Base-by-base conservation (phyloP, 2,113 vertebrate genomes). In the Ceyx margarethae region DNA sequence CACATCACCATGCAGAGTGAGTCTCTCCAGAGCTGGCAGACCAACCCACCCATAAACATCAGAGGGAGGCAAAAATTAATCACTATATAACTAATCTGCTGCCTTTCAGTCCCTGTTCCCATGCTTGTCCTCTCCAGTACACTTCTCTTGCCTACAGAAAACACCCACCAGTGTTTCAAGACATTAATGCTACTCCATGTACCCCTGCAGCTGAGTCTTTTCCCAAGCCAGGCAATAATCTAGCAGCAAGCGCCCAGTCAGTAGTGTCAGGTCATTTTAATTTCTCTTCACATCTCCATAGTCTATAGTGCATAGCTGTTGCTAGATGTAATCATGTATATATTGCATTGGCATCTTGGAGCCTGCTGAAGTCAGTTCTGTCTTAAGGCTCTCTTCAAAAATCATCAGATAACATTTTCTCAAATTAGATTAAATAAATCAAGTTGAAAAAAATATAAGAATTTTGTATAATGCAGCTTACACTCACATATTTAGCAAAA, bases 321-420 rank as follows among this genome's bases (percentile, higher is more conserved):
- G 73, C 81, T 19, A 33, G 72, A 92, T 81, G 91, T n/a, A 89
- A 87, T 94, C 89, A 61, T 50, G 60, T 91, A 81, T 91, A 81
- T 22, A 95, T 91, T 68, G 79, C 87, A 19, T 1, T 78, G 85
- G 89, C 91, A 94, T 95, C 93, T 51, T 33, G 40, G 37, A 94
- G 94, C 87, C 83, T 85, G 69, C 0, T 51, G 54, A 90, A 95
- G 91, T 88, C 87, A 88, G 15, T 50, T 94, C 51, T 89, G 96
- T 95, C 96, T 95, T 90, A 83, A 96, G 95, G 95, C 91, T 93
- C 79, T 79, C 90, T 90, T 93, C 80, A 94, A 90, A 96, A 94
- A 78, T 53, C 84, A 93, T 80, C 87, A 90, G 64, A 74, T 80
- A 96, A 85, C 95, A 67, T 96, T 89, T 90, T 71, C 91, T 85